Evolutionary conservation across 2,797 vertebrate genomes (phyloP).

Genomic region (Oreochromis mossambicus): DNA sequence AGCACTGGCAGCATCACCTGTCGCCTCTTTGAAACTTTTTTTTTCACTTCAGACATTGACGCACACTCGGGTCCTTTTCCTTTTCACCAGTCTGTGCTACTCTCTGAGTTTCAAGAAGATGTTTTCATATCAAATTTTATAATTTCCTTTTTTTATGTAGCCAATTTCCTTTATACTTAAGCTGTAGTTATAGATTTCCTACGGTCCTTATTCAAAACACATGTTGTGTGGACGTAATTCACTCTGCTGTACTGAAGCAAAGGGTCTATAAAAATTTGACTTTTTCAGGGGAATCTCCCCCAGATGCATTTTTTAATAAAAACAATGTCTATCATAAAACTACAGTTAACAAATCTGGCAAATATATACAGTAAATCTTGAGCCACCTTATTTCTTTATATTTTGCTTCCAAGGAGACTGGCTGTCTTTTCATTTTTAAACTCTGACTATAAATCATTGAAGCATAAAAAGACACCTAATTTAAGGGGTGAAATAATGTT

Average conservation of each 20-base stretch:
- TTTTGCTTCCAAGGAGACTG: not conserved
- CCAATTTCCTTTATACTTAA: not conserved
- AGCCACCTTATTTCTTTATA: not conserved
- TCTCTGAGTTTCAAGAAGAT: not conserved
- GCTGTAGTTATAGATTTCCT: not conserved
- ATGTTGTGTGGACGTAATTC: not conserved
- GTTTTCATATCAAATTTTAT: not conserved
- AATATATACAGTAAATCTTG: not conserved
- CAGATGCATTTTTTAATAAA: not conserved
- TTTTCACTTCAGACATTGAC: not conserved
- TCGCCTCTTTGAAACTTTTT: not conserved
- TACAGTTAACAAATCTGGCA: not conserved
- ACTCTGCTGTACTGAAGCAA: not conserved
- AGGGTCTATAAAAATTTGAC: not conserved
- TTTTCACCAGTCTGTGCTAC: not conserved
- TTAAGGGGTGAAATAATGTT: not conserved
- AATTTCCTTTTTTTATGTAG: constrained; percentile 10
- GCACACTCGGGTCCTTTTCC: not conserved
- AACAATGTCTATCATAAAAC: not conserved
- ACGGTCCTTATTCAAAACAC: constrained; percentile 4
- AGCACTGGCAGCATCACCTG: not conserved
- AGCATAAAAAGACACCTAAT: not conserved
- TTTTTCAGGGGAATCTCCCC: not conserved
- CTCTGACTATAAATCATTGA: not conserved
- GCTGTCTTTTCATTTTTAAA: rapidly evolving